Percentiles rank a stretch among this genome's conserved stretches.
Evolutionary conservation across 1,140 invertebrate species (phyloP).

Genomic region (Sitobion miscanthi): DNA sequence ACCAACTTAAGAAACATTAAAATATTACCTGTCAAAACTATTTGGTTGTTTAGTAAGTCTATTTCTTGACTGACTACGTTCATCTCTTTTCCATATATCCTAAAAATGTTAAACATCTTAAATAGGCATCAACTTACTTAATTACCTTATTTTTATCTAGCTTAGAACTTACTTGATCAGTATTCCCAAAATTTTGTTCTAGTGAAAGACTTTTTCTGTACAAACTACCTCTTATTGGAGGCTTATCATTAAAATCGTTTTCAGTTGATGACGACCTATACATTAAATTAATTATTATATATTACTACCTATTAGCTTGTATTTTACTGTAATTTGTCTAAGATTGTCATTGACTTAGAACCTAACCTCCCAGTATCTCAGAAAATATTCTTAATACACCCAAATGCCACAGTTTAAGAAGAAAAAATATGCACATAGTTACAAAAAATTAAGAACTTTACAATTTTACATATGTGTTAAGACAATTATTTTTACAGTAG

Average conservation of each 20-base stretch:
- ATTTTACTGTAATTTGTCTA: background rate
- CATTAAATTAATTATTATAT: slow-evolving; percentile 58
- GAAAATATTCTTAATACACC: too few relatives aligned
- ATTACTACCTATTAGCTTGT: background rate
- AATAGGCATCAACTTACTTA: background rate
- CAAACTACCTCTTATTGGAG: slow-evolving; percentile 66
- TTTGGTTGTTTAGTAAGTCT: slow-evolving; percentile 18
- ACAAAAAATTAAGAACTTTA: background rate
- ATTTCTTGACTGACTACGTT: background rate
- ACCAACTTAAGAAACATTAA: background rate
- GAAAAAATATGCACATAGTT: background rate
- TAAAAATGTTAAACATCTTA: background rate
- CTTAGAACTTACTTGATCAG: slow-evolving; percentile 34
- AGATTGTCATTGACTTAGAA: background rate
- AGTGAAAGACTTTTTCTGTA: slow-evolving; percentile 77
- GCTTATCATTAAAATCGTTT: slow-evolving; percentile 57
- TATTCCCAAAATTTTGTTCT: slow-evolving; percentile 70
- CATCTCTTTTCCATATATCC: slow-evolving; percentile 50
- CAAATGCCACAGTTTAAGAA: too few relatives aligned
- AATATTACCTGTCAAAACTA: slow-evolving; percentile 43
- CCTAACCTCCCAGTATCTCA: background rate
- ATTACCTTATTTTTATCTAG: background rate
- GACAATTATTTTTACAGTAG: background rate
- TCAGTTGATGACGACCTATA: slow-evolving; percentile 60
- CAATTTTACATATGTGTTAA: background rate